Base-by-base conservation (phyloP, 2,888 invertebrate species). In the Parasteatoda lunata region DNA sequence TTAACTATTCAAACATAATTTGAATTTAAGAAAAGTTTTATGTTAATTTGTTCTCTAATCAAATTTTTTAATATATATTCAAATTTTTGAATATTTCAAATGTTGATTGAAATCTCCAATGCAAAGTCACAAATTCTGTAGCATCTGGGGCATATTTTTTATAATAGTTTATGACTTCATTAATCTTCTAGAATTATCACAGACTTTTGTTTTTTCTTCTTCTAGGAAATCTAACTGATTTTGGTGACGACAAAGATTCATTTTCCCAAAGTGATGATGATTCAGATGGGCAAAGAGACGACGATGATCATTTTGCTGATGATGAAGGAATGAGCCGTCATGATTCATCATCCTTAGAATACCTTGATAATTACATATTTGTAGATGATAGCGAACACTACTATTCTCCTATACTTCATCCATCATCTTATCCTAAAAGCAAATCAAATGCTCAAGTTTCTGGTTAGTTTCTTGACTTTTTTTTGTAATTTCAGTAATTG, bases 261-360 rank as follows among this genome's bases (percentile, higher is more conserved):
- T 83, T 79, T 78, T 88, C 88, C 5, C 88, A 88, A 79, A 79
- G 85, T 80, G 88, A 84, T 80, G 86, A 85, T 76, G 88, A 88
- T 52, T 81, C 79, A 66, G 84, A 88, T 88, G 84, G 81, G 45
- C 80, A 76, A 51, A 77, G 80, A 45, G 86, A 87, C 72, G 86
- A 87, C 76, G 89, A 89, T 47, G 94, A 94, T 91, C 93, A 93
- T 85, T 94, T 94, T 90, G 94, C 94, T 8, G 94, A 94, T 89
- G 94, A 94, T 89, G 94, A 94, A 90, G 93, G 88, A 64, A 88
- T 88, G 88, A 88, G 88, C 49, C 88, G 75, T 76, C 88, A 78
- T 81, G 88, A 88, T 83, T 88, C 88, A 8, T 88, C 88, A 5
- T 83, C 83, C 51, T 76, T 81, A 65, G 88, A 88, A 71, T 83